Percentiles rank a stretch among this genome's conserved stretches.
These are phyloP conservation scores for Calidris pygmaea DNA, from an alignment of 2,113 vertebrate species.

Conservation along the genomic window DNA sequence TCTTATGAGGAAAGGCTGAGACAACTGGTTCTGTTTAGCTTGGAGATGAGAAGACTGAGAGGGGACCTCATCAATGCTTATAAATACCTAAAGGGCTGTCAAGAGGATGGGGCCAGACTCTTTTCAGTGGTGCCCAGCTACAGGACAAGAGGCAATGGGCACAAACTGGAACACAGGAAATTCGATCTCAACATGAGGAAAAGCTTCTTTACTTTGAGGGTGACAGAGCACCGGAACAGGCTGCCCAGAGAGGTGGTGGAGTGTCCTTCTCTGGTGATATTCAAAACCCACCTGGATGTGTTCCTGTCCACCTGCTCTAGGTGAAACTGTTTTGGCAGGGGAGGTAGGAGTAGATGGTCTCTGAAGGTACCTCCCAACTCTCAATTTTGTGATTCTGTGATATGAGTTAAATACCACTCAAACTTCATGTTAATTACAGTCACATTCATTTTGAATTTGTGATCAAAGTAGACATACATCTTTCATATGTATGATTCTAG, in stretches of 20 bases:
- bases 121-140: neutral
- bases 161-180: neutral
- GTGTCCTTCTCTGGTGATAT: neutral
- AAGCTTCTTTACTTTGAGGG: neutral
- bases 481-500: neutral
- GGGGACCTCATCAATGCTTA: neutral
- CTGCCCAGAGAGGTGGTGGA: neutral
- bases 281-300: neutral
- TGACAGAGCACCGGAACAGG: neutral
- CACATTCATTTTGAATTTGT: neutral
- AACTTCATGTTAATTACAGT: neutral
- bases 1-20: neutral
- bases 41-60: neutral
- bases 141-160: neutral
- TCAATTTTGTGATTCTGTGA: neutral
- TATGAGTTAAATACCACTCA: neutral
- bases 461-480: neutral
- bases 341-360: neutral
- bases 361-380: neutral
- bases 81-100: neutral
- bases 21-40: neutral
- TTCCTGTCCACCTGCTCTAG: neutral
- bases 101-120: neutral
- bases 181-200: neutral
- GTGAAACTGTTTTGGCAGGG: neutral